Evolutionary conservation across 2,888 invertebrate genomes (phyloP).

Genomic region (Calameuta idolon): DNA sequence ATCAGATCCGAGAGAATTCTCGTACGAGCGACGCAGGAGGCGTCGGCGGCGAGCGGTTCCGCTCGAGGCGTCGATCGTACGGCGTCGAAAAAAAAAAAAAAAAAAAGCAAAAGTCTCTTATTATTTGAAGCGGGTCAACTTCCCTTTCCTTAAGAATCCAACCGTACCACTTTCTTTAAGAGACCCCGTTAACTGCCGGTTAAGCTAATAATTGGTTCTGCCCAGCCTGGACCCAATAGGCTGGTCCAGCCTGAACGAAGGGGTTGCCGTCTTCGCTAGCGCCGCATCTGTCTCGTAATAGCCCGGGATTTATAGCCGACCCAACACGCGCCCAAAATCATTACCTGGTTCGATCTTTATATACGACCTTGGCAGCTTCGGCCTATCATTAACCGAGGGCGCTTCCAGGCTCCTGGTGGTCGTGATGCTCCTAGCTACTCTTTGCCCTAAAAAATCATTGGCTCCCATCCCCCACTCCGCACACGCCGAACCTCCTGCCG

Average conservation of each 20-base stretch:
- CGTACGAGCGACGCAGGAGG: too few relatives aligned
- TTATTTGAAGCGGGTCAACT: conserved; percentile 17
- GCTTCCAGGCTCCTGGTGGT: conserved; percentile 15
- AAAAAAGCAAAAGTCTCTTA: conserved; percentile 1
- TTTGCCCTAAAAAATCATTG: too few relatives aligned
- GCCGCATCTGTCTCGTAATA: conserved; percentile 64
- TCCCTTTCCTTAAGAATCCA: conserved; percentile 12
- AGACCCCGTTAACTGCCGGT: conserved; percentile 17
- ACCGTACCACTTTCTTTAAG: conserved; percentile 16
- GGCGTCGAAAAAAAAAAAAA: not conserved
- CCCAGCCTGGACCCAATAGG: not conserved
- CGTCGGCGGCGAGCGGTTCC: too few relatives aligned
- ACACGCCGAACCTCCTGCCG: not conserved
- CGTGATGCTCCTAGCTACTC: too few relatives aligned
- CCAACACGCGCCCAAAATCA: conserved; percentile 58
- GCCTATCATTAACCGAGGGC: conserved; percentile 42
- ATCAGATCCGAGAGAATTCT: too few relatives aligned
- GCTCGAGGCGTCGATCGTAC: not conserved
- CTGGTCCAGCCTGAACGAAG: conserved; percentile 20
- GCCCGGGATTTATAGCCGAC: conserved; percentile 56
- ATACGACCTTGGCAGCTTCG: conserved; percentile 40
- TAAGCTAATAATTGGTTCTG: conserved; percentile 36
- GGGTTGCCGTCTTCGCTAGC: conserved; percentile 48
- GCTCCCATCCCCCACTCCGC: not conserved
- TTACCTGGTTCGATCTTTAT: conserved; percentile 44